A percentile compares a stretch with the other conserved stretches of the same genome.
Conservation (phyloP, 2,113 vertebrate species). For the Chlamydotis undulata region DNA sequence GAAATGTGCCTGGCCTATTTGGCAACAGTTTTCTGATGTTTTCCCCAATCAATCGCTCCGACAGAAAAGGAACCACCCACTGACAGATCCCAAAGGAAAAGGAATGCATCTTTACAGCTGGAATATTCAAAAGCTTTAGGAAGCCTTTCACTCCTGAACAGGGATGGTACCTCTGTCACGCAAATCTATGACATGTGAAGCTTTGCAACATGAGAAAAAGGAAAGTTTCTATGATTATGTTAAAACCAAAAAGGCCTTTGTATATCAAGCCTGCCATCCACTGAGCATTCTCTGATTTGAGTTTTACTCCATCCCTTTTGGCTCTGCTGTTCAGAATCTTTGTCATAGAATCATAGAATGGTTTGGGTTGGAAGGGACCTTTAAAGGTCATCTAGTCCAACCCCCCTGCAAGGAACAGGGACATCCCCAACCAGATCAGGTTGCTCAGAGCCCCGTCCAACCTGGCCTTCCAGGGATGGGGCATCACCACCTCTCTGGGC, state of each 20-base stretch:
- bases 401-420: too few relatives aligned
- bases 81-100: neutral
- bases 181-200: neutral
- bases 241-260: neutral
- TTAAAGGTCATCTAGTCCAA: too few relatives aligned
- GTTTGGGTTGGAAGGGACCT: too few relatives aligned
- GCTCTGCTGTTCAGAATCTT: neutral
- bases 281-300: neutral
- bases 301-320: neutral
- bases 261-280: neutral
- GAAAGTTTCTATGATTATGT: neutral
- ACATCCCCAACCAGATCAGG: too few relatives aligned
- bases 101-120: neutral
- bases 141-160: neutral
- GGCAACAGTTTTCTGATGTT: neutral
- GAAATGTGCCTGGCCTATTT: neutral
- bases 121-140: neutral
- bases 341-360: neutral
- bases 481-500: too few relatives aligned
- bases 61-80: neutral
- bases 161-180: neutral
- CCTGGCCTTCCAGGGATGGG: too few relatives aligned
- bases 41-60: fast-evolving
- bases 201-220: neutral
- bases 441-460: too few relatives aligned